Evolutionary conservation across 92 coral and sea anemone genomes (phyloP).

Genomic region (Epizoanthus ramosus): DNA sequence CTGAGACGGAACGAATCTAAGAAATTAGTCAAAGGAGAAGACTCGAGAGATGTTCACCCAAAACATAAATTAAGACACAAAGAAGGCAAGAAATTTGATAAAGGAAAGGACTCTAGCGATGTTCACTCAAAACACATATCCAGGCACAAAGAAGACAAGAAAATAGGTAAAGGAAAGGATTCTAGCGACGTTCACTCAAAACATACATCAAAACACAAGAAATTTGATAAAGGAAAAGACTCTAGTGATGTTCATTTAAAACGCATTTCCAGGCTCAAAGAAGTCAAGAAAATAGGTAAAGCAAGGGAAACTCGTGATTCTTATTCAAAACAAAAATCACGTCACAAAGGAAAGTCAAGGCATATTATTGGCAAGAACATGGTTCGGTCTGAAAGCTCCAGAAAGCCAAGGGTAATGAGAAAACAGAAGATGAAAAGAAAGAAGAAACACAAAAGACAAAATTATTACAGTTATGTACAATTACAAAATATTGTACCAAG

Average conservation of each 20-base stretch:
- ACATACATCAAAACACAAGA: background rate
- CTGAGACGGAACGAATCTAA: background rate
- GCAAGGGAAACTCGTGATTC: background rate
- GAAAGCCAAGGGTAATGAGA: background rate
- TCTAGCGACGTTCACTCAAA: background rate
- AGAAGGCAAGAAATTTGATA: background rate
- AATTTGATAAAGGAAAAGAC: background rate
- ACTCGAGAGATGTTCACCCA: background rate
- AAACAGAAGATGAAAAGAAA: background rate
- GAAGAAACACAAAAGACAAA: conserved; percentile 25
- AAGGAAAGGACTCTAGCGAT: background rate
- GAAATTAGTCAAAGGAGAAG: too few relatives aligned
- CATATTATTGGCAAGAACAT: background rate
- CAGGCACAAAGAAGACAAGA: background rate
- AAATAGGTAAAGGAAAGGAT: too few relatives aligned
- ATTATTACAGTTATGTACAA: background rate
- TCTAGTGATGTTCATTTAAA: background rate
- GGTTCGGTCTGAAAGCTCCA: background rate
- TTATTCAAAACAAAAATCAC: background rate
- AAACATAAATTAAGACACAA: background rate
- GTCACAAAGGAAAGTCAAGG: background rate
- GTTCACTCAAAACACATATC: background rate
- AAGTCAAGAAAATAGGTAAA: background rate
- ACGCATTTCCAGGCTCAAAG: background rate
- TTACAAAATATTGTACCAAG: conserved; percentile 7